Evolutionary conservation across 2,113 vertebrate species (phyloP), one percentile per base, ranked within the genome.

Genomic region (Actenoides hombroni): DNA sequence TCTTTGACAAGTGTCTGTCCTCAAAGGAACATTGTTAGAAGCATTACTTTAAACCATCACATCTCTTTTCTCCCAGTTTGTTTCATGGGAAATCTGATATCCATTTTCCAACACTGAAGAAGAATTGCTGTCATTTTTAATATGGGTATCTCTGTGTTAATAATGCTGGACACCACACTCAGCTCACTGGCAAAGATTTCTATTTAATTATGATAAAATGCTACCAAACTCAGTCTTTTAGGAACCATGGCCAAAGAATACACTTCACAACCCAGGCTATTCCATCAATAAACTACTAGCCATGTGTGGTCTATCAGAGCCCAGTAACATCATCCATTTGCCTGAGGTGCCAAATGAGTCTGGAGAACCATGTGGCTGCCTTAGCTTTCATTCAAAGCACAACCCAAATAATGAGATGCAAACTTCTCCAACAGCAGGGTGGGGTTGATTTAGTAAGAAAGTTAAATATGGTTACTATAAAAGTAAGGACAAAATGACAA

Each of bases 291-390:
- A 82, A 10, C 5, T 49, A 10, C 9, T 19, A 76, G 13, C 7
- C 16, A 33, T 0, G 0, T 1, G 0, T 25, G 31, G 14, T 25
- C 31, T 37, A 5, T 51, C 46, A 46, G 16, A 84, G 14, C 6
- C 18, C 19, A 49, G 28, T 4, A 67, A 18, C 6, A 15, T 12
- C 40, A 11, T 44, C 21, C 1, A 16, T 78, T 84, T 51, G 33
- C 11, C 28, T 39, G 28, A 0, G 1, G 8, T 68, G 21, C 13
- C 61, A 29, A 40, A 59, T 63, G 1, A 31, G n/a, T 40, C 51
- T 67, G n/a, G 31, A 75, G 9, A 19, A 68, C 19, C 46, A 23
- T 10, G 20, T 18, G 24, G 5, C 65, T 68, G 20, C 28, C 35
- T 78, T n/a, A 53, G 33, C 13, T 26, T 70, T 57, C 19, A 28